Evolutionary conservation across 2,113 vertebrate species (phyloP).

Genomic region (Rhynchopsitta pachyrhyncha): DNA sequence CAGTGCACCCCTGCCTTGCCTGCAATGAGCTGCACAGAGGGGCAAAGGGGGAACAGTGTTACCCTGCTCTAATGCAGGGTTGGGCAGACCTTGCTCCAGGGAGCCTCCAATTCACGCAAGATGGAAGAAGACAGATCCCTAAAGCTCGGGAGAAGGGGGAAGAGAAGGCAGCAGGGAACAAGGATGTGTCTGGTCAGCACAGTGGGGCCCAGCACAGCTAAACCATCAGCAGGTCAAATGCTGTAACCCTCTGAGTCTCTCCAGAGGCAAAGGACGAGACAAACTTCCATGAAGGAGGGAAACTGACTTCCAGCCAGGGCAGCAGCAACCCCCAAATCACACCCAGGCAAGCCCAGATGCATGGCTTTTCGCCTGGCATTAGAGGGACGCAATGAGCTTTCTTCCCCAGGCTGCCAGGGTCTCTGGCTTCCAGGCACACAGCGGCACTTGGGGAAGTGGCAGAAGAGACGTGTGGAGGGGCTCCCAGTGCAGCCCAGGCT

Average conservation of each 20-base stretch:
- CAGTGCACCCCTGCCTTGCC: background rate
- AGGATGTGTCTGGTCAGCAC: rapidly evolving
- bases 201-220: background rate
- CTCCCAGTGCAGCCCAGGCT: background rate
- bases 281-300: background rate
- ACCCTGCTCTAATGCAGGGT: rapidly evolving
- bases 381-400: background rate
- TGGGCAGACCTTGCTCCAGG: background rate
- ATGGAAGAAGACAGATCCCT: background rate
- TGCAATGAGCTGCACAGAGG: rapidly evolving
- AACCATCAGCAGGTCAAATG: background rate
- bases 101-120: rapidly evolving
- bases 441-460: background rate
- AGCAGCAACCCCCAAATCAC: background rate
- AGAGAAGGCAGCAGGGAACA: rapidly evolving
- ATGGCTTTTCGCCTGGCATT: rapidly evolving
- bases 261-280: background rate
- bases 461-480: background rate
- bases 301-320: background rate
- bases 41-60: rapidly evolving
- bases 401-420: background rate
- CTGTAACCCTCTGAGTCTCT: background rate
- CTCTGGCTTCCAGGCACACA: background rate
- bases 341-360: background rate
- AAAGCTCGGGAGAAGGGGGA: background rate